Evolutionary conservation across 2,888 invertebrate species (phyloP).

Genomic region (Cylloceria caligata): DNA sequence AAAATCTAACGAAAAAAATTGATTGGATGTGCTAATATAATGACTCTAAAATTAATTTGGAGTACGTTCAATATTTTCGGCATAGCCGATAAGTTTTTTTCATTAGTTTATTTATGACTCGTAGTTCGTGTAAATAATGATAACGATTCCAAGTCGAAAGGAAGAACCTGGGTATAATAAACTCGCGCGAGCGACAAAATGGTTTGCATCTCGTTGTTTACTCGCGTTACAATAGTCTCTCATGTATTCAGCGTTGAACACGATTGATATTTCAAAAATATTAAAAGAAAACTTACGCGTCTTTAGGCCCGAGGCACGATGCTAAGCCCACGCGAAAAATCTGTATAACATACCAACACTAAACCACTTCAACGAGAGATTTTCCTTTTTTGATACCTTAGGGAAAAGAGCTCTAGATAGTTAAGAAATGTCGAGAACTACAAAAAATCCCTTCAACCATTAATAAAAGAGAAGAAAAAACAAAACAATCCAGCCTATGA

Average conservation of each 20-base stretch:
- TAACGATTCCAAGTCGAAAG: conserved; percentile 44
- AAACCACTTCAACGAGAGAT: conserved; percentile 47
- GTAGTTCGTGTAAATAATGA: conserved; percentile 68
- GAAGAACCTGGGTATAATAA: background rate
- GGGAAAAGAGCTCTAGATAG: conserved; percentile 59
- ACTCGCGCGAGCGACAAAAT: background rate
- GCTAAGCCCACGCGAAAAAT: conserved; percentile 38
- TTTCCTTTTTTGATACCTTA: conserved; percentile 71
- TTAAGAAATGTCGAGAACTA: conserved; percentile 62
- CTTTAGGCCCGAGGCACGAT: conserved; percentile 23
- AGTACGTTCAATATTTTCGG: background rate
- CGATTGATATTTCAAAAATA: conserved; percentile 35
- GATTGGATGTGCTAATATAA: conserved; percentile 14
- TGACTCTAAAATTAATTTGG: conserved; percentile 3
- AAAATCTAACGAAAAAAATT: conserved; percentile 20
- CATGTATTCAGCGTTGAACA: conserved; percentile 4
- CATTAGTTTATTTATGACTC: conserved; percentile 10
- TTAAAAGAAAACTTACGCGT: conserved; percentile 30
- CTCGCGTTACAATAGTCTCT: conserved; percentile 26
- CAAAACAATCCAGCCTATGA: conserved; percentile 68
- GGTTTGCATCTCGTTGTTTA: conserved; percentile 10
- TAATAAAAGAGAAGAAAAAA: conserved; percentile 40
- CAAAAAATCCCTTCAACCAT: conserved; percentile 48
- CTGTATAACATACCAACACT: conserved; percentile 27
- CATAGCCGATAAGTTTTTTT: conserved; percentile 11